These are phyloP conservation scores for Octopus sinensis DNA, from an alignment of 1,140 invertebrate genomes.

Conservation along the genomic window DNA sequence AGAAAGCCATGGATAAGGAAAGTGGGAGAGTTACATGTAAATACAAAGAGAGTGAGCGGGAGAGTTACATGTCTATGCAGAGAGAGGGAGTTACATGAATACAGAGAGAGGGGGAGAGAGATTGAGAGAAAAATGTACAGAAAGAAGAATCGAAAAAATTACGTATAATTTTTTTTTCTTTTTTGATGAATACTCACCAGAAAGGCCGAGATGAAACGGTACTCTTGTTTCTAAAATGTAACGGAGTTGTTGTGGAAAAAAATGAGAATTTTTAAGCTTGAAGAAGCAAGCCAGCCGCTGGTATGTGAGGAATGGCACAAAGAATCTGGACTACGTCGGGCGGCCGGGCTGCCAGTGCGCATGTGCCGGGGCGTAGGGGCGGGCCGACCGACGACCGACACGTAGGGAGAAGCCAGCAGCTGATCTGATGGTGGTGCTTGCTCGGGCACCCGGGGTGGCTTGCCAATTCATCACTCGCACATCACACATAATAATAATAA, in stretches of 20 bases:
- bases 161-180: neutral
- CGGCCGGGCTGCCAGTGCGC: neutral
- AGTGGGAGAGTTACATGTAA: too few species aligned
- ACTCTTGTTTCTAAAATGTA: constrained; percentile 3
- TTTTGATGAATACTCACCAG: neutral
- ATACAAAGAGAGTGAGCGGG: too few species aligned
- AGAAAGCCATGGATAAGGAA: too few species aligned
- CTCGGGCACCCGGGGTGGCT: neutral
- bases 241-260: constrained; percentile 32
- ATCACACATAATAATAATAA: neutral
- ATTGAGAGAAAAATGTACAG: constrained; percentile 38
- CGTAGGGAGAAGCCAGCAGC: neutral
- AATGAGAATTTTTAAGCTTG: constrained; percentile 44
- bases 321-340: constrained; percentile 83
- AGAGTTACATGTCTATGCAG: too few species aligned
- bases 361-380: neutral
- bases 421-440: neutral
- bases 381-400: neutral
- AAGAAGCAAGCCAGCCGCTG: constrained; percentile 70
- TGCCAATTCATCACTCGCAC: neutral
- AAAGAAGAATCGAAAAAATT: neutral
- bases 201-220: constrained; percentile 3
- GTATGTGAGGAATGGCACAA: constrained; percentile 91
- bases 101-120: constrained; percentile 32
- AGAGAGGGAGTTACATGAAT: neutral